Evolutionary conservation across 1,140 invertebrate species (phyloP).

Genomic region (Zaprionus lachaisei): DNA sequence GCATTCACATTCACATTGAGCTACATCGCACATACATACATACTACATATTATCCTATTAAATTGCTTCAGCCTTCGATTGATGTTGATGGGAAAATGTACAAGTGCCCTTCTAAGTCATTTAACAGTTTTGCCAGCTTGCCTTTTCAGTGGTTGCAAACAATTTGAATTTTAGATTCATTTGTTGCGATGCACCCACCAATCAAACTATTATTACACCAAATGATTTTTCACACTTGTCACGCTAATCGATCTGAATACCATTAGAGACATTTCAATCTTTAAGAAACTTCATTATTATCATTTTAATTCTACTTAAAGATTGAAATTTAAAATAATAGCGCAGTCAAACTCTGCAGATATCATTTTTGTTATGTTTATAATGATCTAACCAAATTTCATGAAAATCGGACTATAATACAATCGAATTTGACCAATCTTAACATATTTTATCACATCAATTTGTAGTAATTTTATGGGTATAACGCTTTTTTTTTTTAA

Average conservation of each 20-base stretch:
- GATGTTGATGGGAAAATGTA: conserved; percentile 55
- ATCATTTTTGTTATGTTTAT: no score
- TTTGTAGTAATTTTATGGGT: neutral
- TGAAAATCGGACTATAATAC: neutral
- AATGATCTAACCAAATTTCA: neutral
- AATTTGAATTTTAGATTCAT: conserved; percentile 61
- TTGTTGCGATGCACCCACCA: conserved; percentile 2
- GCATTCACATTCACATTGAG: neutral
- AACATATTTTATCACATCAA: neutral
- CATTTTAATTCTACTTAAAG: no score
- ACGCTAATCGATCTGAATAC: neutral
- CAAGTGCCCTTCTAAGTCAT: conserved; percentile 31
- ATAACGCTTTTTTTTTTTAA: conserved; percentile 14
- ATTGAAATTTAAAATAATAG: no score
- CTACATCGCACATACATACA: neutral
- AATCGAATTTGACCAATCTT: neutral
- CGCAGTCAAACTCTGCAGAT: no score
- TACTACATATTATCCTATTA: neutral
- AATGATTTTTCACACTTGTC: neutral
- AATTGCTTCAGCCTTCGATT: conserved; percentile 3
- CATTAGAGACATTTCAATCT: no score
- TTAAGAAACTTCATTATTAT: no score
- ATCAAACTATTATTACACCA: neutral
- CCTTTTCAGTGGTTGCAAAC: conserved; percentile 22
- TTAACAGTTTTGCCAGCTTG: no score